phyloP scores from a whole-genome alignment of 2,113 vertebrate species.

The Proterorhinus semilunaris region DNA sequence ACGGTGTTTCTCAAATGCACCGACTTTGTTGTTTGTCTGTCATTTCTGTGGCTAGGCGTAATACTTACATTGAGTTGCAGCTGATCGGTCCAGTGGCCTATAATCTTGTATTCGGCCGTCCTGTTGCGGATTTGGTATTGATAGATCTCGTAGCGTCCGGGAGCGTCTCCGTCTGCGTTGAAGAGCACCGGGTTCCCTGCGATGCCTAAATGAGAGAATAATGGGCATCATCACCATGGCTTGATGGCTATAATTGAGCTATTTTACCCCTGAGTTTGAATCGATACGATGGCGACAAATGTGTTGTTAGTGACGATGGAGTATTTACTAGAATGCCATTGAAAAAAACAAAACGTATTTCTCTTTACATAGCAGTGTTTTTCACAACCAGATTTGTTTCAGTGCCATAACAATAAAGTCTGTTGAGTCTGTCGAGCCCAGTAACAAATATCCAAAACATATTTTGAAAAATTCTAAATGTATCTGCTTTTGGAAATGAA shows the following conservation, averaged over 20 bases:
- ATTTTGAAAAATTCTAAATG: no score
- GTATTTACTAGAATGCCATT: slow-evolving; percentile 1
- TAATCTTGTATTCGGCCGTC: slow-evolving; percentile 91
- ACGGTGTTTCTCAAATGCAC: no score
- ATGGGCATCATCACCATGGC: slow-evolving; percentile 15
- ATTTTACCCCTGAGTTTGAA: slow-evolving; percentile 1
- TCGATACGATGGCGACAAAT: slow-evolving; percentile 11
- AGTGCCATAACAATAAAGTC: no score
- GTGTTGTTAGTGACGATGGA: slow-evolving; percentile 4
- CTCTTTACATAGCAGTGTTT: no score
- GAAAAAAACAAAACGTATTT: no score
- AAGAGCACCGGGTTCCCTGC: slow-evolving; percentile 94
- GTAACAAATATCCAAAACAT: no score
- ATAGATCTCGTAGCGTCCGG: slow-evolving; percentile 88
- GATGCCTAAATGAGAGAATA: slow-evolving; percentile 80
- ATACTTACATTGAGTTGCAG: slow-evolving; percentile 86
- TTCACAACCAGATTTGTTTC: no score
- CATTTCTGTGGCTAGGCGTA: not conserved
- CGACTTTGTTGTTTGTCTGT: not conserved
- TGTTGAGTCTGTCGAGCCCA: no score
- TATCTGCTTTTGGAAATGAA: no score
- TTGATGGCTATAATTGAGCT: slow-evolving; percentile 13
- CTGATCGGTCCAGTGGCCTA: slow-evolving; percentile 94
- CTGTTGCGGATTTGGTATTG: slow-evolving; percentile 93
- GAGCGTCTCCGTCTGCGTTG: slow-evolving; percentile 90